Conservation (phyloP, 2,797 vertebrate species). For the Urosaurus nigricauda region DNA sequence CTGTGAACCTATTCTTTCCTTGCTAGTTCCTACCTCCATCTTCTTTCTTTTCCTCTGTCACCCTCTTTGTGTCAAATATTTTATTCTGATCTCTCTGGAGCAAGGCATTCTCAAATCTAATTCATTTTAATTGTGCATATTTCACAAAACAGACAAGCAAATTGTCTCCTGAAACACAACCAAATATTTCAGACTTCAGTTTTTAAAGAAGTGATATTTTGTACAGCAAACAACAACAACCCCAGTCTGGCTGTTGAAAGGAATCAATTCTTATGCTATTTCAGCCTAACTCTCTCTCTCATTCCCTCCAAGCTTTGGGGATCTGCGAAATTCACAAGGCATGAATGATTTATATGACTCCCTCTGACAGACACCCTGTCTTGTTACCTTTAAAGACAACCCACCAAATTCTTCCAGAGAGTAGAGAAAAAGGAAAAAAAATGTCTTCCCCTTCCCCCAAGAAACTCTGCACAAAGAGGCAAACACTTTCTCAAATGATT, state of each 20-base stretch:
- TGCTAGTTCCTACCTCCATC: not conserved
- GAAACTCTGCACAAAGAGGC: not conserved
- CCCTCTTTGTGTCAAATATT: not conserved
- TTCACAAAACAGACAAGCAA: not conserved
- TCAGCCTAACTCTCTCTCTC: not conserved
- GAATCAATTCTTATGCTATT: not conserved
- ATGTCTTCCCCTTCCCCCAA: too few relatives aligned
- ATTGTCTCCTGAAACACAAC: not conserved
- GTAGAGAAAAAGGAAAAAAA: not conserved
- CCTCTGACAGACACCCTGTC: slow-evolving; percentile 52
- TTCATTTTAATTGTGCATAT: too few relatives aligned
- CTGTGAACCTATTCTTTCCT: too few relatives aligned
- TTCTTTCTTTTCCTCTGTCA: not conserved
- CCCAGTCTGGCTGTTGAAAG: not conserved
- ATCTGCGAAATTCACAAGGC: slow-evolving; percentile 33
- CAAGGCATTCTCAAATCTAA: not conserved
- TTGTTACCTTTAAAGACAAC: not conserved
- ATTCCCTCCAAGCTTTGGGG: slow-evolving; percentile 2
- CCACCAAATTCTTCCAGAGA: slow-evolving; percentile 25
- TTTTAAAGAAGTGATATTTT: not conserved
- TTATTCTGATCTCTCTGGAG: too few relatives aligned
- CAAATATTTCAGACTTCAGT: not conserved
- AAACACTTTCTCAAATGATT: slow-evolving; percentile 50
- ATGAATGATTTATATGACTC: slow-evolving; percentile 43
- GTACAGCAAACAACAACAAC: not conserved